Conservation (phyloP, 2,888 invertebrate genomes). For the Pseudococcus viburni region DNA sequence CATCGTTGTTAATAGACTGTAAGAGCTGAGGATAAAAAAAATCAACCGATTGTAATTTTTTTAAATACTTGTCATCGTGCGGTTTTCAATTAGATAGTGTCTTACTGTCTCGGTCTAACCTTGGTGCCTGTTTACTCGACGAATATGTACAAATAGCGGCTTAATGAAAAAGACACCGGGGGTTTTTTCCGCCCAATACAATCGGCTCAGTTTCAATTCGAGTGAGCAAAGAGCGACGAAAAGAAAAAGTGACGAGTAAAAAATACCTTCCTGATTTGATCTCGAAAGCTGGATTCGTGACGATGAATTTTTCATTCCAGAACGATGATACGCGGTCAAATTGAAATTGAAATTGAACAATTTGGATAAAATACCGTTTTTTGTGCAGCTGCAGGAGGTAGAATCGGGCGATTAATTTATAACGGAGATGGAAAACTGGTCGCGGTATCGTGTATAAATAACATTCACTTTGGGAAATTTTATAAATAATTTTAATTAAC, state of each 20-base stretch:
- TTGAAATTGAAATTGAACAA: not conserved
- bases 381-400: not conserved
- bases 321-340: slow-evolving; percentile 2
- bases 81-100: slow-evolving; percentile 28
- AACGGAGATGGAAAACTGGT: not conserved
- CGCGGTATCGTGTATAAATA: not conserved
- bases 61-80: slow-evolving; percentile 47
- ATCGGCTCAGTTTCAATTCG: not conserved
- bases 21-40: not conserved
- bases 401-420: not conserved
- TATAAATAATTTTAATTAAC: slow-evolving; percentile 3
- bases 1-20: slow-evolving; percentile 7
- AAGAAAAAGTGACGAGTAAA: not conserved
- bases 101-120: not conserved
- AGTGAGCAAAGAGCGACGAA: not conserved
- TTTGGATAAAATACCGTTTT: slow-evolving; percentile 23
- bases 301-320: not conserved
- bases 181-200: not conserved
- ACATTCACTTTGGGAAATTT: slow-evolving; percentile 32
- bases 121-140: slow-evolving; percentile 10
- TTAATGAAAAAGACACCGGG: not conserved
- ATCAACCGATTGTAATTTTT: slow-evolving; percentile 24
- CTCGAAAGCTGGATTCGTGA: no score
- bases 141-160: slow-evolving; percentile 38
- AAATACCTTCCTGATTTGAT: not conserved